Evolutionary conservation across 2,113 vertebrate genomes (phyloP).

Genomic region (Phaethornis superciliosus): DNA sequence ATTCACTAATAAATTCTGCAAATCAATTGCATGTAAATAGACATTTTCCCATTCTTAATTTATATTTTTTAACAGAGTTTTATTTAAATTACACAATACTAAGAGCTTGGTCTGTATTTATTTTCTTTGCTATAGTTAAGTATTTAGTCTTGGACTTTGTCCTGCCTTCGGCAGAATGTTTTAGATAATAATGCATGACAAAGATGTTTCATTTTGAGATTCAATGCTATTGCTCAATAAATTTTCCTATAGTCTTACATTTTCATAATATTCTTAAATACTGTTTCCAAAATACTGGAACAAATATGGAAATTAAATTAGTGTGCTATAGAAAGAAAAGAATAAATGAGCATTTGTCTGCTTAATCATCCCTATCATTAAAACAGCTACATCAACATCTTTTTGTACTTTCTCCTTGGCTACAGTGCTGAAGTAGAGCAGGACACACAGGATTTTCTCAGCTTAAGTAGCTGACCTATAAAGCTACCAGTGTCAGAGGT

Average conservation of each 20-base stretch:
- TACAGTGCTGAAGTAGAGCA: background rate
- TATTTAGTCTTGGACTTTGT: background rate
- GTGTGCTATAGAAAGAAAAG: background rate
- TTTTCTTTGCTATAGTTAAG: background rate
- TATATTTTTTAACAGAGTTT: background rate
- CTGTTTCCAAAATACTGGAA: constrained; percentile 4
- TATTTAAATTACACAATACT: background rate
- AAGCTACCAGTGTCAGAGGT: background rate
- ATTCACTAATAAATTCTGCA: background rate
- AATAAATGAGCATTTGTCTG: background rate
- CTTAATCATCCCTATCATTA: background rate
- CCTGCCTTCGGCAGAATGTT: background rate
- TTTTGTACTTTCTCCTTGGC: background rate
- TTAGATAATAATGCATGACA: background rate
- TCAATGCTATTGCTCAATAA: background rate
- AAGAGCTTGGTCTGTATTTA: background rate
- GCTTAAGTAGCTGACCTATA: constrained; percentile 16
- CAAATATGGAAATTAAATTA: background rate
- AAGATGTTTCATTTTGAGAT: background rate
- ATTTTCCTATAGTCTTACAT: constrained; percentile 1
- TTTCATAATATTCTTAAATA: background rate
- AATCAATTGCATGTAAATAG: background rate
- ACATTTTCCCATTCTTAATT: background rate
- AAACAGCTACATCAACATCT: background rate
- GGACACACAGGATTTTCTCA: background rate